Conservation (phyloP, 1,140 invertebrate genomes). For the Papilio aristodemus region DNA sequence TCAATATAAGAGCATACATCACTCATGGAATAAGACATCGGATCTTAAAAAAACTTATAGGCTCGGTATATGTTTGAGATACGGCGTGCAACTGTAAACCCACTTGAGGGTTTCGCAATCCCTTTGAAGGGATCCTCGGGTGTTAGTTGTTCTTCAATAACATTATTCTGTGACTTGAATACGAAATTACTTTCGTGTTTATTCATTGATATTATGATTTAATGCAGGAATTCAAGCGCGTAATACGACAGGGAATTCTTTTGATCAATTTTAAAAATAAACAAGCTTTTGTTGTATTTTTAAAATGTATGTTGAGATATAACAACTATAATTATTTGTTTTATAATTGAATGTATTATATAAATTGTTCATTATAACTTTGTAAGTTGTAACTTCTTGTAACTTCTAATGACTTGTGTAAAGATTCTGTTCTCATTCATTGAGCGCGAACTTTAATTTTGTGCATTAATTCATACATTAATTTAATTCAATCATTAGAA, state of each 20-base stretch:
- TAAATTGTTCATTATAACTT: no score
- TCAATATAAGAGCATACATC: background rate
- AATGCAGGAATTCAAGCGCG: background rate
- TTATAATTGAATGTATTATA: no score
- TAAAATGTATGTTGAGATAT: no score
- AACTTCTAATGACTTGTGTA: no score
- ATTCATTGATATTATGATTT: background rate
- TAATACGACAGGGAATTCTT: background rate
- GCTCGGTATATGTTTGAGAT: background rate
- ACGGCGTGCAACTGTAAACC: conserved; percentile 6
- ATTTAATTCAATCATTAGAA: no score
- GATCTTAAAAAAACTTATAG: background rate
- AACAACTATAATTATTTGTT: no score
- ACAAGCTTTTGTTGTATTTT: no score
- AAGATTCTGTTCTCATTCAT: no score
- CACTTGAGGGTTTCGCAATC: conserved; percentile 3
- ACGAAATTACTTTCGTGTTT: conserved; percentile 33
- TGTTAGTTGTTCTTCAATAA: conserved; percentile 42
- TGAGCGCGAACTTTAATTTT: no score
- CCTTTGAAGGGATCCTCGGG: conserved; percentile 30
- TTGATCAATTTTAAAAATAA: no score
- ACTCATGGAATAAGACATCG: background rate
- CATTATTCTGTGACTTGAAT: conserved; percentile 35
- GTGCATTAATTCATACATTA: background rate
- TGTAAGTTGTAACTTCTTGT: no score